Evolutionary conservation across 2,113 vertebrate genomes (phyloP).

Genomic region (Crotalus helleri): DNA sequence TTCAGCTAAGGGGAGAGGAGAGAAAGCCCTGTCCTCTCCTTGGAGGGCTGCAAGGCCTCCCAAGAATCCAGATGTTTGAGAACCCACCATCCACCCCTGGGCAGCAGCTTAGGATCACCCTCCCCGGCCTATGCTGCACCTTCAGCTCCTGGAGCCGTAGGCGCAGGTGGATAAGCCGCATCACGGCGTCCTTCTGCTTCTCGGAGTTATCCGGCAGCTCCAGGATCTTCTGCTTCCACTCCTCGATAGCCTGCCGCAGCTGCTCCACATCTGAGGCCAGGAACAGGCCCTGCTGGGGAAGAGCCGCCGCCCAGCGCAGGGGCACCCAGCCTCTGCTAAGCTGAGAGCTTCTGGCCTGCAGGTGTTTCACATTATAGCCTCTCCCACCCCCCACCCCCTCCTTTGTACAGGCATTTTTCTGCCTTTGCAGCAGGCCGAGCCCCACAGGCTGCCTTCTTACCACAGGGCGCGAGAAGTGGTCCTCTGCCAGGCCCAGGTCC

Average conservation of each 20-base stretch:
- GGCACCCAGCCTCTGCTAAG: too few species aligned
- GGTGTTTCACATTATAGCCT: neutral
- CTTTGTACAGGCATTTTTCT: neutral
- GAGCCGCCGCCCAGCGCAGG: neutral
- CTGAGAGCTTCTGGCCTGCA: neutral
- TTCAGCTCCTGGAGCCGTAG: slow-evolving; percentile 96
- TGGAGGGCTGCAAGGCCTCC: neutral
- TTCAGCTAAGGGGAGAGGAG: neutral
- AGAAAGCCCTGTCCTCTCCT: neutral
- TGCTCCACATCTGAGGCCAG: slow-evolving; percentile 86
- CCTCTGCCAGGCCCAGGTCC: slow-evolving; percentile 90
- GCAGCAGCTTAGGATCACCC: neutral
- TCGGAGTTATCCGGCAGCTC: slow-evolving; percentile 93
- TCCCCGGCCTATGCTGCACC: slow-evolving; percentile 57
- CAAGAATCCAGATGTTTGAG: neutral
- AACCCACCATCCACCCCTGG: neutral
- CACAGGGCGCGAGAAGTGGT: slow-evolving; percentile 91
- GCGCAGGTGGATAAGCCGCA: slow-evolving; percentile 93
- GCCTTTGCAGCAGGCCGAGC: fast-evolving
- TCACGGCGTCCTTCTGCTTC: slow-evolving; percentile 91
- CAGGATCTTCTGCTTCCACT: slow-evolving; percentile 87
- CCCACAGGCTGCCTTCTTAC: slow-evolving; percentile 60
- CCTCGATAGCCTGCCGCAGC: slow-evolving; percentile 88
- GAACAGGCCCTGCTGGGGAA: slow-evolving; percentile 79
- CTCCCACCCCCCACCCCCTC: neutral